Conservation (phyloP, 2,888 invertebrate genomes). For the Orthonevra nobilis region DNA sequence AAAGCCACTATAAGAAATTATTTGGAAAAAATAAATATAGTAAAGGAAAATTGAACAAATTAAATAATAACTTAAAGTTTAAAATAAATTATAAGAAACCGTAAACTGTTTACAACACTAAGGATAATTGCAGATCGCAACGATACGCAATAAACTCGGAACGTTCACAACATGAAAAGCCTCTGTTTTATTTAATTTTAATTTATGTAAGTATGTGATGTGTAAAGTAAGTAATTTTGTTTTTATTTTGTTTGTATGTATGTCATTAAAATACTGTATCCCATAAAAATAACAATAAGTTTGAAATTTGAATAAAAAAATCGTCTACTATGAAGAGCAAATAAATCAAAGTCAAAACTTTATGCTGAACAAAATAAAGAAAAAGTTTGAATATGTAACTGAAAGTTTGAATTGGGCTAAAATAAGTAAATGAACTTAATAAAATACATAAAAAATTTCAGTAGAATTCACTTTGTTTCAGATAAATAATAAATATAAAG, state of each 20-base stretch:
- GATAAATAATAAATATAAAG: too few species aligned
- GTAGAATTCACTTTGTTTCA: too few species aligned
- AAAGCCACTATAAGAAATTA: conserved; percentile 63
- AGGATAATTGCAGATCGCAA: conserved; percentile 66
- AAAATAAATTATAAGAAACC: conserved; percentile 23
- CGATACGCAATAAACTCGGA: conserved; percentile 70
- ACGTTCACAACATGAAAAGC: conserved; percentile 71
- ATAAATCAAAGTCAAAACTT: background rate
- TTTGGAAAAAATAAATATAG: conserved; percentile 3
- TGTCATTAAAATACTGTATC: conserved; percentile 58
- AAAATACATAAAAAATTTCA: too few species aligned
- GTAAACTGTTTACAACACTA: conserved; percentile 60
- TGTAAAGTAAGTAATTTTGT: conserved; percentile 41
- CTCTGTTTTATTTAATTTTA: conserved; percentile 46
- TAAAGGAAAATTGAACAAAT: background rate
- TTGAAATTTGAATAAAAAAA: conserved; percentile 24
- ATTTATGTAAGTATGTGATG: conserved; percentile 51
- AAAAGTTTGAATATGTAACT: too few species aligned
- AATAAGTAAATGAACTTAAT: too few species aligned
- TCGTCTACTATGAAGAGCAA: conserved; percentile 27
- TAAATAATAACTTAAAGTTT: background rate
- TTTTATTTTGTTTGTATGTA: conserved; percentile 49
- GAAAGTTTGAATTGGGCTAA: too few species aligned
- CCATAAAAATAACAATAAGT: conserved; percentile 29
- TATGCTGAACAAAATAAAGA: too few species aligned